Percentiles rank a stretch among this genome's conserved stretches.
Evolutionary conservation across 2,113 vertebrate species (phyloP).

Genomic region (Gopherus evgoodei): DNA sequence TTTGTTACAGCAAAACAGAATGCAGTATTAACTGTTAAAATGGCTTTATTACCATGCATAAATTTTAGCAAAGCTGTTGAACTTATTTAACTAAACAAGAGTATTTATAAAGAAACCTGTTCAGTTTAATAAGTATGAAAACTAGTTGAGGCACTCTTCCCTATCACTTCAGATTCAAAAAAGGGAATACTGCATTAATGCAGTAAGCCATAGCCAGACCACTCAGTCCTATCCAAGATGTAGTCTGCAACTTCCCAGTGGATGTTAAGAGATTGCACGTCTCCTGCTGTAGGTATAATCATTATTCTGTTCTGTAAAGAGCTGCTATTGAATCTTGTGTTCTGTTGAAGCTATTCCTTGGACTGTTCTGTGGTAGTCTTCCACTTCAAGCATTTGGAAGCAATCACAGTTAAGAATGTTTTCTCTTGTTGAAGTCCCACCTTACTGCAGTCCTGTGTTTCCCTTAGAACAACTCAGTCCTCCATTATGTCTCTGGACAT

Average conservation of each 20-base stretch:
- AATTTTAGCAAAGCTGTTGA: not conserved
- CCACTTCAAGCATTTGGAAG: not conserved
- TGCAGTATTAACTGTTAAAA: not conserved
- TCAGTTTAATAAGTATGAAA: not conserved
- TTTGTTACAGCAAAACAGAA: not conserved
- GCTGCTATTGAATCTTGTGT: not conserved
- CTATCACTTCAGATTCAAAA: not conserved
- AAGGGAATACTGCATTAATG: not conserved
- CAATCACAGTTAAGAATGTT: not conserved
- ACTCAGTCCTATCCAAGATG: not conserved
- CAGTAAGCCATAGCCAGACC: not conserved
- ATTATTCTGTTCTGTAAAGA: not conserved
- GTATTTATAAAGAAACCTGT: not conserved
- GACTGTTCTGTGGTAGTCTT: not conserved
- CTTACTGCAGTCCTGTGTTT: not conserved
- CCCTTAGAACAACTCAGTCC: not conserved
- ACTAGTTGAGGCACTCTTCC: not conserved
- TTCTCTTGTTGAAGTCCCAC: not conserved
- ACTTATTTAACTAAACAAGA: constrained; percentile 1
- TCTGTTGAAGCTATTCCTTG: not conserved
- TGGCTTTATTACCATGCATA: not conserved
- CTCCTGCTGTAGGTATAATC: not conserved
- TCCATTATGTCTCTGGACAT: not conserved
- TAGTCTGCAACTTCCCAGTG: not conserved
- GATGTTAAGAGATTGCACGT: too few relatives aligned